Conservation (phyloP, 2,113 vertebrate genomes). For the Brienomyrus longianalis region DNA sequence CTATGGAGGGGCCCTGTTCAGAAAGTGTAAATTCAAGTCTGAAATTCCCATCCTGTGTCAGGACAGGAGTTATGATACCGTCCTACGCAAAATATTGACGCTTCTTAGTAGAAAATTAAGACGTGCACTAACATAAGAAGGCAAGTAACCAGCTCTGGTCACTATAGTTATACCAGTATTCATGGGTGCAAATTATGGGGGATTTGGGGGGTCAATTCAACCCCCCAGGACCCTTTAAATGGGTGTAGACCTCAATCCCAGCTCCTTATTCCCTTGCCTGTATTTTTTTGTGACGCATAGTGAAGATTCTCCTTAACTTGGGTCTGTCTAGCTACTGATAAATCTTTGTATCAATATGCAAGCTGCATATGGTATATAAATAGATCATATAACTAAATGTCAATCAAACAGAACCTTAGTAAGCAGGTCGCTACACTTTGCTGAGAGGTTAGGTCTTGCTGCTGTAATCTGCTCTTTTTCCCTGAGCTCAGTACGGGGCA, state of each 20-base stretch:
- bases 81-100: neutral
- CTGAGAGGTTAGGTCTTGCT: neutral
- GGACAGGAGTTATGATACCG: neutral
- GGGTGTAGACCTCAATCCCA: neutral
- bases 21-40: neutral
- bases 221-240: neutral
- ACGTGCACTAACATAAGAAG: neutral
- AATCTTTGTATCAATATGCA: neutral
- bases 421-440: neutral
- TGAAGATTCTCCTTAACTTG: neutral
- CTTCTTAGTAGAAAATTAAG: neutral
- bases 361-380: neutral
- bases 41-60: neutral
- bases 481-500: neutral
- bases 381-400: neutral
- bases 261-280: neutral
- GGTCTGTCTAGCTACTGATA: neutral
- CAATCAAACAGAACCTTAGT: neutral
- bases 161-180: neutral
- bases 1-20: neutral
- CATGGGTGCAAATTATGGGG: neutral
- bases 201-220: neutral
- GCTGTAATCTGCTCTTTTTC: neutral
- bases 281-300: neutral
- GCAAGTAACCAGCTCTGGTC: neutral